Percentiles rank a stretch among this genome's conserved stretches.
Evolutionary conservation across 2,797 vertebrate genomes (phyloP).

Genomic region (Tangara arthus): DNA sequence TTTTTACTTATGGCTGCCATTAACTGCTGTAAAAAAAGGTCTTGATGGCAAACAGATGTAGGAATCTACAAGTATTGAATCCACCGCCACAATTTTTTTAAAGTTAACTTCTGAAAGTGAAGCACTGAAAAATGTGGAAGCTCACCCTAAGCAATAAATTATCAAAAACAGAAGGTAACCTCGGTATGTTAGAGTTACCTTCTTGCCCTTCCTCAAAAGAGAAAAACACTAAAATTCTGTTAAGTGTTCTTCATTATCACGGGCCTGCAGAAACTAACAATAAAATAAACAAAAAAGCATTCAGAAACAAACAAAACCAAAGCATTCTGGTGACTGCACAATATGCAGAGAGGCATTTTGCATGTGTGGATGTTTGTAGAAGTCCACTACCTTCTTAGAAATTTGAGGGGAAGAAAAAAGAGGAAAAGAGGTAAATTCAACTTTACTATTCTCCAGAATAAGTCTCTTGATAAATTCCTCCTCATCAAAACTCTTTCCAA

Average conservation of each 20-base stretch:
- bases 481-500: neutral
- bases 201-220: neutral
- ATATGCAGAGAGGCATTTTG: neutral
- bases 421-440: neutral
- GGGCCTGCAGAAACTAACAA: neutral
- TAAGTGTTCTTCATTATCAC: neutral
- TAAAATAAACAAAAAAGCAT: neutral
- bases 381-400: neutral
- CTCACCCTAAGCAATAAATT: neutral
- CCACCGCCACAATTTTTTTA: neutral
- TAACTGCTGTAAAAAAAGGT: neutral
- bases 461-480: neutral
- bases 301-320: neutral
- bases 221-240: neutral
- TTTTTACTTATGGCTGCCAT: neutral
- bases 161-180: rapidly evolving
- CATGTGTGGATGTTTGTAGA: neutral
- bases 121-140: neutral
- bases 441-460: neutral
- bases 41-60: neutral
- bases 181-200: neutral
- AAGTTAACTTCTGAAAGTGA: neutral
- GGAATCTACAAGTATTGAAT: neutral
- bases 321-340: neutral
- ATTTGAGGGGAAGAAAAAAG: neutral